Evolutionary conservation across 2,113 vertebrate species (phyloP).

Genomic region (Forbesichthys agassizii): DNA sequence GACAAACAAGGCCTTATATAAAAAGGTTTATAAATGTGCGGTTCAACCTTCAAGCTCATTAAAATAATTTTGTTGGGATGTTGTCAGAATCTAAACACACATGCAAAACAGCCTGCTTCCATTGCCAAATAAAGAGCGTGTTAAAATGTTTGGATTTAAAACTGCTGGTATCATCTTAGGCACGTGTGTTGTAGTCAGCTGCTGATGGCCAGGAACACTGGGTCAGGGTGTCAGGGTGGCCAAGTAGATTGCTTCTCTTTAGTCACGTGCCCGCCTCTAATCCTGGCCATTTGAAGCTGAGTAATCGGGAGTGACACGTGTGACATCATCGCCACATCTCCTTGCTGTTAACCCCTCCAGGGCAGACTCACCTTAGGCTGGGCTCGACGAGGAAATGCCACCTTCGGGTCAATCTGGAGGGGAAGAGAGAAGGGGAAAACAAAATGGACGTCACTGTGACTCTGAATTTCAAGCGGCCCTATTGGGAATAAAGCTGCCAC

Average conservation of each 20-base stretch:
- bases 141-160: too few species aligned
- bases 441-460: not conserved
- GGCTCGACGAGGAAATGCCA: conserved; percentile 92
- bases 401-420: conserved; percentile 93
- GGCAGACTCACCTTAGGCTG: conserved; percentile 89
- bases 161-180: conserved; percentile 9
- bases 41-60: conserved; percentile 18
- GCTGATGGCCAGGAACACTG: conserved; percentile 15
- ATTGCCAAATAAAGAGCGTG: not conserved
- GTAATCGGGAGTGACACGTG: conserved; percentile 44
- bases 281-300: conserved; percentile 47
- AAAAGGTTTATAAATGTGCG: conserved; percentile 27
- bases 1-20: conserved; percentile 42
- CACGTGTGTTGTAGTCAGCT: conserved; percentile 14
- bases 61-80: not conserved
- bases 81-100: not conserved
- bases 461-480: not conserved
- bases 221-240: conserved; percentile 51
- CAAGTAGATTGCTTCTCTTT: conserved; percentile 56
- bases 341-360: conserved; percentile 37
- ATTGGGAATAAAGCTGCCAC: too few species aligned
- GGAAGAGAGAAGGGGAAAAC: conserved; percentile 29
- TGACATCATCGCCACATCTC: conserved; percentile 52
- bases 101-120: not conserved
- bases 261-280: conserved; percentile 50